These are phyloP conservation scores for Brachionus calyciflorus DNA, from an alignment of 1,140 invertebrate genomes.

Conservation along the genomic window DNA sequence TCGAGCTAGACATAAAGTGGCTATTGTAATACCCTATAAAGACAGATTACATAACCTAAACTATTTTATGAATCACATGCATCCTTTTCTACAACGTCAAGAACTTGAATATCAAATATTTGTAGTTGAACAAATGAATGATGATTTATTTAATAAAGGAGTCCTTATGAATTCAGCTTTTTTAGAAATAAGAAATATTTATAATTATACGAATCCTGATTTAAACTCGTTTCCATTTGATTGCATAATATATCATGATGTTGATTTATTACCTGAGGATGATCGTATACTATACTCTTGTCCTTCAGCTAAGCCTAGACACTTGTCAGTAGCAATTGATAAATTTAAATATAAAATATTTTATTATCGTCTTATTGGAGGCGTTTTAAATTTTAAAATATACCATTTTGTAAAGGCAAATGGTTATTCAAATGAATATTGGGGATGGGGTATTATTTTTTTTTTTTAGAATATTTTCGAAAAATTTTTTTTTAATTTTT, in stretches of 20 bases:
- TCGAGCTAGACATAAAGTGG: slow-evolving; percentile 67
- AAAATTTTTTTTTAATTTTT: neutral
- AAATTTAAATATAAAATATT: slow-evolving; percentile 45
- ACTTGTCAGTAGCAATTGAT: slow-evolving; percentile 58
- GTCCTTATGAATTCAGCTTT: slow-evolving; percentile 88
- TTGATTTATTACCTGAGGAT: slow-evolving; percentile 81
- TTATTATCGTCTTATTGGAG: slow-evolving; percentile 39
- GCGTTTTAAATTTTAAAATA: slow-evolving; percentile 36
- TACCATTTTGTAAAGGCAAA: slow-evolving; percentile 45
- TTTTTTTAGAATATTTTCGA: no score
- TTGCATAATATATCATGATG: slow-evolving; percentile 88
- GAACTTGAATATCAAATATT: slow-evolving; percentile 56
- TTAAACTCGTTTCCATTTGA: slow-evolving; percentile 66
- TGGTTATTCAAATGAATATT: slow-evolving; percentile 47
- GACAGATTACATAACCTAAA: slow-evolving; percentile 60
- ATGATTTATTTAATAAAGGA: slow-evolving; percentile 78
- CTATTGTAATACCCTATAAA: slow-evolving; percentile 58
- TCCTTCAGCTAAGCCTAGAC: slow-evolving; percentile 73
- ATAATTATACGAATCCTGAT: slow-evolving; percentile 56
- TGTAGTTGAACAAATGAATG: slow-evolving; percentile 63
- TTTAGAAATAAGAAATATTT: slow-evolving; percentile 65
- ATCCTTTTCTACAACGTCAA: slow-evolving; percentile 55
- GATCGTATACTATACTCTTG: slow-evolving; percentile 85
- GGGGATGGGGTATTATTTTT: slow-evolving; percentile 48
- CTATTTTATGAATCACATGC: slow-evolving; percentile 54